These are phyloP conservation scores for Hypotaenidia okinawae DNA, from an alignment of 2,797 vertebrate genomes.

Conservation along the genomic window DNA sequence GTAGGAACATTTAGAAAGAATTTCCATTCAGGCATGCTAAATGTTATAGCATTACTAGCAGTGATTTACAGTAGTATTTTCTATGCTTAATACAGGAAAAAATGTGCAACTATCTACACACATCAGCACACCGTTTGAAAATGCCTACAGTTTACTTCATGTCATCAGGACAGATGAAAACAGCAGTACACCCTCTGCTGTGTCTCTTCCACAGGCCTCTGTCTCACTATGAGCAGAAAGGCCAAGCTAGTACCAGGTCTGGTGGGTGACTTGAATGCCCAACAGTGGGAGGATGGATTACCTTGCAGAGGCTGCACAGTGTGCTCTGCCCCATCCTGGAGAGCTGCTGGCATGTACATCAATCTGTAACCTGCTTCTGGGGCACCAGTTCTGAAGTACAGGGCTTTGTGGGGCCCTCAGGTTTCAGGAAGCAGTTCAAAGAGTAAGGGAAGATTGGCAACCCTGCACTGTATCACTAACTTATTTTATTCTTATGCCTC, in stretches of 20 bases:
- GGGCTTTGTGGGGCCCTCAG: neutral
- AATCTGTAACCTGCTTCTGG: neutral
- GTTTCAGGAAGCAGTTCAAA: neutral
- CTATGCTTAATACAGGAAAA: neutral
- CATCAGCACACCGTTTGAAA: neutral
- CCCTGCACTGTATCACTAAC: neutral
- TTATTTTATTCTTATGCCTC: neutral
- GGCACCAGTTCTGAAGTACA: too few species aligned
- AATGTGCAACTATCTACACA: neutral
- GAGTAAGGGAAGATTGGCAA: neutral
- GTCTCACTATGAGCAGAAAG: fast-evolving
- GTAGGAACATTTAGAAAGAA: conserved; percentile 22
- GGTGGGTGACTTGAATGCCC: fast-evolving
- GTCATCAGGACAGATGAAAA: neutral
- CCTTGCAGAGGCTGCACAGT: neutral
- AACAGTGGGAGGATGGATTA: neutral
- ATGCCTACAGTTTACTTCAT: neutral
- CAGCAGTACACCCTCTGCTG: neutral
- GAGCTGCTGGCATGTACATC: fast-evolving
- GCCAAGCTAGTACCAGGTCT: neutral
- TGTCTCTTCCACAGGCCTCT: neutral
- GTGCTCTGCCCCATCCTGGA: neutral
- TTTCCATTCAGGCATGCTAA: neutral
- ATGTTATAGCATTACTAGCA: neutral
- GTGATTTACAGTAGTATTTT: neutral